These are phyloP conservation scores for Caenorhabditis parvicauda DNA, from an alignment of 2,888 invertebrate species.

Conservation along the genomic window DNA sequence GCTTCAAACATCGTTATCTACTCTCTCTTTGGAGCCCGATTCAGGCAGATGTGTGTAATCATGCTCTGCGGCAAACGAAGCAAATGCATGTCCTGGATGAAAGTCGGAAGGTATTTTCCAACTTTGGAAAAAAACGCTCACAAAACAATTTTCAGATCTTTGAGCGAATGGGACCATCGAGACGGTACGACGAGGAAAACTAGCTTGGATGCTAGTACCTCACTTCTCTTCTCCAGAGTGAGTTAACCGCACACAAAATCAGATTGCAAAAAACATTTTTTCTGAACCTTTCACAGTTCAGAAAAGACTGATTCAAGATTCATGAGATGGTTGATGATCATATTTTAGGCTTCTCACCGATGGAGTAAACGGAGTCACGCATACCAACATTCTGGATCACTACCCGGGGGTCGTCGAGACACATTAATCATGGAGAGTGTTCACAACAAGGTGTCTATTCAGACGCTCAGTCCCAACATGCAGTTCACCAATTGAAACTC, in stretches of 20 bases:
- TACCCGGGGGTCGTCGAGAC: not conserved
- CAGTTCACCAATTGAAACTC: too few species aligned
- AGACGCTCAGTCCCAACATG: too few species aligned
- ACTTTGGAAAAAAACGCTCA: not conserved
- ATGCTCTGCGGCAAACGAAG: conserved; percentile 48
- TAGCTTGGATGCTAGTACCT: conserved; percentile 33
- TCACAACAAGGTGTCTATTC: not conserved
- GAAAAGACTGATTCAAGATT: not conserved
- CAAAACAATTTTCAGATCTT: conserved; percentile 15
- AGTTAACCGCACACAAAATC: not conserved
- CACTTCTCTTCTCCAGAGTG: conserved; percentile 30
- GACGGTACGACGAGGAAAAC: conserved; percentile 33
- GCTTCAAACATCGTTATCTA: conserved; percentile 61
- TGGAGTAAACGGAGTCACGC: conserved; percentile 27
- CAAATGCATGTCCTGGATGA: conserved; percentile 42
- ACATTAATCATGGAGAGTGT: not conserved
- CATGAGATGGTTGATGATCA: not conserved
- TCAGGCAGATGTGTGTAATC: conserved; percentile 52
- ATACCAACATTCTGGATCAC: not conserved
- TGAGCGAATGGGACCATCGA: conserved; percentile 35
- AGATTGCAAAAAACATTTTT: not conserved
- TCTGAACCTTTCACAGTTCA: not conserved
- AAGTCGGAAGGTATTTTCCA: conserved; percentile 26
- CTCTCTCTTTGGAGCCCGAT: conserved; percentile 56
- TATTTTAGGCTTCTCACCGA: conserved; percentile 21